These are phyloP conservation scores for Cladopsammia gracilis DNA, from an alignment of 64 coral and sea anemone species.

Conservation along the genomic window DNA sequence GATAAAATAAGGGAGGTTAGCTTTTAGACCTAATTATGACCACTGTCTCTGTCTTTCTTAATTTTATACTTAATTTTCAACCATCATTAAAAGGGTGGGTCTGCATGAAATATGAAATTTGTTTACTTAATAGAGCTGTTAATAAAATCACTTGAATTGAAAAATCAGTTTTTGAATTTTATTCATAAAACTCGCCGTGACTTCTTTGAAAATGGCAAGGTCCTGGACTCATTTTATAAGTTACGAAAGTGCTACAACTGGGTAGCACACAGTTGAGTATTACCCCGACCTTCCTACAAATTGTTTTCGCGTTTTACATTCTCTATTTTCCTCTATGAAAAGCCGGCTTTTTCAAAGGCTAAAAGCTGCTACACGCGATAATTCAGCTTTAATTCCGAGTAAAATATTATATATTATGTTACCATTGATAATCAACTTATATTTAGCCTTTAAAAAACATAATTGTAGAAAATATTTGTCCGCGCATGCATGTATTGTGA, in stretches of 20 bases:
- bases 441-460: not conserved
- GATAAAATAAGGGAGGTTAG: no score
- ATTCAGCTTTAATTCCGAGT: not conserved
- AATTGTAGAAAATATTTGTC: no score
- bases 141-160: not conserved
- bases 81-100: not conserved
- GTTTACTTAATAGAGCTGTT: not conserved
- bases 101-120: not conserved
- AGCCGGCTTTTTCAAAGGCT: not conserved
- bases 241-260: not conserved
- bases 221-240: not conserved
- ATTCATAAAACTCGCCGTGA: not conserved
- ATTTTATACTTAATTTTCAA: slow-evolving; percentile 12
- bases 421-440: not conserved
- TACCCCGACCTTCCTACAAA: not conserved
- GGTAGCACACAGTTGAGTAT: not conserved
- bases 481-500: no score
- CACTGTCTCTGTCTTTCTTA: not conserved
- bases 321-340: not conserved
- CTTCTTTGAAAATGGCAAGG: not conserved
- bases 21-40: slow-evolving; percentile 8
- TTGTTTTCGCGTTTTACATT: slow-evolving; percentile 10
- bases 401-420: not conserved
- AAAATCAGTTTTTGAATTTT: slow-evolving; percentile 4
- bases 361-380: not conserved